Conservation (phyloP, 2,113 vertebrate species). For the Alethe diademata region DNA sequence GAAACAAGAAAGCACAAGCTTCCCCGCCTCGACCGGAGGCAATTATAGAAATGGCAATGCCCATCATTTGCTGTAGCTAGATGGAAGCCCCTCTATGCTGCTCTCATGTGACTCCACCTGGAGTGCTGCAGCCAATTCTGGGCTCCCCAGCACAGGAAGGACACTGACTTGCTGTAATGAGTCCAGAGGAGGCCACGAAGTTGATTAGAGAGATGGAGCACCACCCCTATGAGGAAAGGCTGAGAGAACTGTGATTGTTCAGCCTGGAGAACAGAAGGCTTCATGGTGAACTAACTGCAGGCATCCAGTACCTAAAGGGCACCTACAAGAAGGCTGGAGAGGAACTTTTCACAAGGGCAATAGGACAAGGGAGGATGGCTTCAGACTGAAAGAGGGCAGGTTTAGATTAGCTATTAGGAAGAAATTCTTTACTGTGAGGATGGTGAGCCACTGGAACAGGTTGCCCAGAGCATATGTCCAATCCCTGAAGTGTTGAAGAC, state of each 20-base stretch:
- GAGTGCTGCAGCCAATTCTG: neutral
- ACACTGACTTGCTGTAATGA: accelerated
- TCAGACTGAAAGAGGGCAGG: neutral
- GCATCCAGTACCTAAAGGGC: neutral
- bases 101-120: neutral
- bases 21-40: neutral
- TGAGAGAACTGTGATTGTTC: neutral
- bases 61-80: neutral
- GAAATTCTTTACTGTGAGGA: neutral
- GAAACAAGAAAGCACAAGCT: neutral
- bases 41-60: neutral
- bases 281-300: neutral
- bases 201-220: neutral
- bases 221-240: neutral
- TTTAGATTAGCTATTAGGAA: neutral
- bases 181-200: neutral
- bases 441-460: neutral
- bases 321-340: neutral
- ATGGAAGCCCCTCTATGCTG: neutral
- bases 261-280: neutral
- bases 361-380: neutral
- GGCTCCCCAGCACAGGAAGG: neutral
- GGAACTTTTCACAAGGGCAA: neutral
- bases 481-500: neutral
- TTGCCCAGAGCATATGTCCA: neutral